Conservation (phyloP, 1,140 invertebrate genomes). For the Drosophila sproati region DNA sequence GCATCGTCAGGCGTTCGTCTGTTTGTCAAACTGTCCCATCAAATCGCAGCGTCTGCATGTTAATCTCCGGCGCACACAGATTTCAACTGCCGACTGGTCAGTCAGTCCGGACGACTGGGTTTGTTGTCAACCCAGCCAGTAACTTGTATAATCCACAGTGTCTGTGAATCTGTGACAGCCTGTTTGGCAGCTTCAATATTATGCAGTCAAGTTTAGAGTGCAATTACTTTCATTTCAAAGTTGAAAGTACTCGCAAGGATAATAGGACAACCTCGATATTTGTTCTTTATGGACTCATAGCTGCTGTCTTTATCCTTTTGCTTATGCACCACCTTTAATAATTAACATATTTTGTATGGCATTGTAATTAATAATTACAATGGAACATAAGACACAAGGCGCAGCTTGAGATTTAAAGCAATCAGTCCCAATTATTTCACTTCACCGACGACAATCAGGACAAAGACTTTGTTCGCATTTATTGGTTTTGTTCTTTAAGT, state of each 20-base stretch:
- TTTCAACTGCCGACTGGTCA: conserved; percentile 22
- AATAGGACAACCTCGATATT: not conserved
- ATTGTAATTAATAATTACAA: no score
- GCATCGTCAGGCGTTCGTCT: conserved; percentile 32
- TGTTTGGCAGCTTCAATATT: conserved; percentile 54
- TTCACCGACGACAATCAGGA: not conserved
- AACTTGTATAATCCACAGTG: not conserved
- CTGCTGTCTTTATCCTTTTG: no score
- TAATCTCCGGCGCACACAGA: conserved; percentile 58
- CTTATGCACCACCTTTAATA: no score
- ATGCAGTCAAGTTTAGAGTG: conserved; percentile 50
- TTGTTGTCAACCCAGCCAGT: conserved; percentile 30
- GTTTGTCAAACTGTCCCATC: conserved; percentile 34
- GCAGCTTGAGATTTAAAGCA: not conserved
- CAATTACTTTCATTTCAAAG: conserved; percentile 60
- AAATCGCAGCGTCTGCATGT: conserved; percentile 66
- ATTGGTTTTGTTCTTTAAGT: conserved; percentile 12
- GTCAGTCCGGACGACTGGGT: conserved; percentile 3
- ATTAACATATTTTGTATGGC: no score
- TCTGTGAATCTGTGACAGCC: not conserved
- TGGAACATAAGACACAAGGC: not conserved
- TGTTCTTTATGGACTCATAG: no score
- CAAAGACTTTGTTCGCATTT: conserved; percentile 3
- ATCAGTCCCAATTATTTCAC: conserved; percentile 4
- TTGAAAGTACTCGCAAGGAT: not conserved